phyloP scores from a whole-genome alignment of 2,888 invertebrate species.

The Meganola albula region DNA sequence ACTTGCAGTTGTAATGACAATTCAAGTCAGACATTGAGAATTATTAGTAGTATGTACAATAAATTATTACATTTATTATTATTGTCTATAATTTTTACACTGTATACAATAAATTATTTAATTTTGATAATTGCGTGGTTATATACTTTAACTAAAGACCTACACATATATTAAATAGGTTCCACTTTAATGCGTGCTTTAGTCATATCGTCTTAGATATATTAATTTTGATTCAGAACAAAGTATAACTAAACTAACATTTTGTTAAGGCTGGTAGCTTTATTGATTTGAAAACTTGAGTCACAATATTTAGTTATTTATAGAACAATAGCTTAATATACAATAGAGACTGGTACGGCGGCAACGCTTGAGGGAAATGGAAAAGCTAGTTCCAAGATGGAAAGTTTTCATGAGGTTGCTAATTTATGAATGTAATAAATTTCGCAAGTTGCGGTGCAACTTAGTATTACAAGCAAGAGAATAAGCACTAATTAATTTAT shows the following conservation, averaged over 20 bases:
- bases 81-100: too few species aligned
- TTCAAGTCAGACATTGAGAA: too few species aligned
- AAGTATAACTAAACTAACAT: background rate
- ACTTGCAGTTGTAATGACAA: too few species aligned
- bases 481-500: slow-evolving; percentile 37
- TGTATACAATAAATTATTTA: too few species aligned
- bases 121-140: too few species aligned
- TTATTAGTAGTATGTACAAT: too few species aligned
- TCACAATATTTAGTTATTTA: slow-evolving; percentile 20
- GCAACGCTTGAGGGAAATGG: slow-evolving; percentile 10
- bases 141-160: too few species aligned
- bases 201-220: too few species aligned
- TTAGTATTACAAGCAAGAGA: slow-evolving; percentile 35
- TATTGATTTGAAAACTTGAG: slow-evolving; percentile 16
- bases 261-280: too few species aligned
- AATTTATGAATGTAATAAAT: slow-evolving; percentile 35
- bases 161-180: too few species aligned
- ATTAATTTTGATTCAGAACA: background rate
- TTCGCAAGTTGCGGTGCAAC: slow-evolving; percentile 23
- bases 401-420: slow-evolving; percentile 13
- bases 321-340: slow-evolving; percentile 18
- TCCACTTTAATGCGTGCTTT: too few species aligned
- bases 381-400: slow-evolving; percentile 5
- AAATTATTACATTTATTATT: too few species aligned
- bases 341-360: slow-evolving; percentile 17